Evolutionary conservation across 1,140 invertebrate genomes (phyloP), one percentile per base, ranked within the genome.

Genomic region (Drosophila azteca): DNA sequence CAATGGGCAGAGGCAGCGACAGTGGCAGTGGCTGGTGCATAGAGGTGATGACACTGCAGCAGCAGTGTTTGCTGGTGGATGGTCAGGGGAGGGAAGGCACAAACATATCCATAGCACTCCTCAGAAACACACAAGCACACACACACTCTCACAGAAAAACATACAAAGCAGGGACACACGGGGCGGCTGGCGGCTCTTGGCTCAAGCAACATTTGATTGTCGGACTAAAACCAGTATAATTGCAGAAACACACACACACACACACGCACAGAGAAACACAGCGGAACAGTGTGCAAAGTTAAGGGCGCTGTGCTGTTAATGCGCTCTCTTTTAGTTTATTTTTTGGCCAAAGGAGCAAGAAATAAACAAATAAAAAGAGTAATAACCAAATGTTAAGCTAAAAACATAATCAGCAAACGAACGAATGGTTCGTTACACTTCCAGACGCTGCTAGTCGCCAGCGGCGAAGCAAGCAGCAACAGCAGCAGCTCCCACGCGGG

Each of bases 141-240:
- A 65, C 49, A 68, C 46, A 39, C n/a, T n/a, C n/a, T n/a, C 20
- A 43, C 24, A 63, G 39, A 66, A 64, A 49, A 45, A 41, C 54
- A 58, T 62, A 63, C 58, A 61, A 61, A 61, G 66, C 78, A 77
- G 61, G 63, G 62, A 59, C 52, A 55, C 66, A 9, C 31, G 49
- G 15, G 17, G 17, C 17, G 17, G 17, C 17, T 20, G 17, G 17
- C 49, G 66, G 67, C 63, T 63, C 50, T 44, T 53, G 67, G 63
- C 65, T 48, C 43, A 69, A 68, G 79, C 79, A 83, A 79, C 79
- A 75, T 82, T 82, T 82, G 79, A 82, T 82, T 82, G 79, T 83
- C 79, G 79, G 78, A 74, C 76, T 53, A 70, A 85, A 85, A 85
- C 81, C 81, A 85, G 81, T 81, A 85, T 85, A 80, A 85, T 85